Evolutionary conservation across 2,113 vertebrate species (phyloP), one percentile per base, ranked within the genome.

Genomic region (Rhinolophus ferrumequinum): DNA sequence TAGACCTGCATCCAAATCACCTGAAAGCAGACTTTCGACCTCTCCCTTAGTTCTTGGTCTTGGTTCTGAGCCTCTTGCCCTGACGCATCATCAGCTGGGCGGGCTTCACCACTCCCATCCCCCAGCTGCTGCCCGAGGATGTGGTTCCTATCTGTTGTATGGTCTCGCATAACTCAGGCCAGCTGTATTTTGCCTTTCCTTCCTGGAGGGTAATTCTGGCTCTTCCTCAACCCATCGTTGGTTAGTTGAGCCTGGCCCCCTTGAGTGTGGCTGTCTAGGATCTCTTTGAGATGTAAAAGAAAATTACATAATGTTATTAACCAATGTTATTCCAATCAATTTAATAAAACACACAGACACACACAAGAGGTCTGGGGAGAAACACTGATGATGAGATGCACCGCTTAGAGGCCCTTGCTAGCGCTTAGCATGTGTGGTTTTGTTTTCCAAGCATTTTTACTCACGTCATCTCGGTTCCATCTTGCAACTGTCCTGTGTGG

Each of bases 31-130:
- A 16, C 35, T 47, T 72, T 18, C 1, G 15, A 8, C 24, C 14
- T 81, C 30, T 16, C 12, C 1, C 60, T 79, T 26, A 26, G 60
- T 6, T 67, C 64, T 73, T 19, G 24, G 30, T 16, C 76, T 44
- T 14, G 38, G 35, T 44, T 67, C 73, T 52, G 87, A 81, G 85
- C 18, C 26, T 69, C 21, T 83, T 33, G 26, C 35, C 8, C 24
- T 8, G n/a, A 15, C 14, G 21, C 3, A 2, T 6, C 0, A 0
- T 56, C 50, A 5, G 3, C 22, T 12, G 22, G 28, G 6, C 0
- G 18, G 73, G 38, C 28, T 3, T 79, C 24, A 1, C 11, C 35
- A 2, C 26, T 22, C 18, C 19, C 22, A 13, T 0, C n/a, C 54
- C 35, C 19, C 35, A 9, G 21, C 28, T 22, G 9, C 33, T 12